phyloP scores from a whole-genome alignment of 2,797 vertebrate genomes.

The Enoplosus armatus region DNA sequence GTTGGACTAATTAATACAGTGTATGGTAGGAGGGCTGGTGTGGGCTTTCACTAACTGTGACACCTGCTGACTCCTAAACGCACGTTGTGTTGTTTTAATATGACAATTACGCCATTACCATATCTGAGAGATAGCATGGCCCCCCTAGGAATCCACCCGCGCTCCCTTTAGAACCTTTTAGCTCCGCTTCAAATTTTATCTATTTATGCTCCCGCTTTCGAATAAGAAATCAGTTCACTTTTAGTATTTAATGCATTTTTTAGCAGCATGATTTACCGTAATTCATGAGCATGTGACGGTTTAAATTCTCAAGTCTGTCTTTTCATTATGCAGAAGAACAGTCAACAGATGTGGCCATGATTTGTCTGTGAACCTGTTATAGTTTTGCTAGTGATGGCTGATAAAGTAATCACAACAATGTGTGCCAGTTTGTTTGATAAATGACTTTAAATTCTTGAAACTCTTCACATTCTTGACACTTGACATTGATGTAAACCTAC shows the following conservation, averaged over 20 bases:
- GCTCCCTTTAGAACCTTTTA: constrained; percentile 82
- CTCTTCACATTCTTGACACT: neutral
- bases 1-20: constrained; percentile 84
- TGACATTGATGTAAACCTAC: neutral
- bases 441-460: constrained; percentile 18
- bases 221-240: constrained; percentile 79
- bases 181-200: constrained; percentile 77
- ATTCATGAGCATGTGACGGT: constrained; percentile 66
- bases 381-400: constrained; percentile 37
- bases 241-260: constrained; percentile 70
- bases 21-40: constrained; percentile 80
- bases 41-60: constrained; percentile 83
- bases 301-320: constrained; percentile 37
- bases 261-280: constrained; percentile 57
- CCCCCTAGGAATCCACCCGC: constrained; percentile 83
- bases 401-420: constrained; percentile 45
- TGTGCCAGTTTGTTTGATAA: constrained; percentile 32
- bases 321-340: constrained; percentile 48
- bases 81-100: constrained; percentile 87
- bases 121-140: constrained; percentile 83
- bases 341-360: constrained; percentile 62
- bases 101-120: constrained; percentile 87
- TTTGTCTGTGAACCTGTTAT: constrained; percentile 58
- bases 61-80: constrained; percentile 87
- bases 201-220: constrained; percentile 76